A percentile compares a stretch with the other conserved stretches of the same genome.
These are phyloP conservation scores for Microchirus variegatus DNA, from an alignment of 2,797 vertebrate genomes.

Conservation along the genomic window DNA sequence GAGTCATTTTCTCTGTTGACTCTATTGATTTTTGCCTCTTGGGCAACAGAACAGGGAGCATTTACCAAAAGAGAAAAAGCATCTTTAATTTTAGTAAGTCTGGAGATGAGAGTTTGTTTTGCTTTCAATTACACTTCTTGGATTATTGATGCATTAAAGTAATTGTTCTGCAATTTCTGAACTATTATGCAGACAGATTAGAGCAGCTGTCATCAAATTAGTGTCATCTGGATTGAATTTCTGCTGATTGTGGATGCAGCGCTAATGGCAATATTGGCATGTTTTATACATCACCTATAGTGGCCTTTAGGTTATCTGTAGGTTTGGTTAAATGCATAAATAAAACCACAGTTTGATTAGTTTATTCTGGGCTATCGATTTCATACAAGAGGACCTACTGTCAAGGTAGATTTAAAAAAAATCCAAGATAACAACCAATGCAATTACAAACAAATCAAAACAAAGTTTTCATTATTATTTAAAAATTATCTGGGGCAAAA, in stretches of 20 bases:
- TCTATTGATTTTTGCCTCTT: slow-evolving; percentile 5
- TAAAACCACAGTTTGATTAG: no score
- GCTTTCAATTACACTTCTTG: slow-evolving; percentile 5
- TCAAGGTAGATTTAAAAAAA: no score
- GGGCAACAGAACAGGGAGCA: not conserved
- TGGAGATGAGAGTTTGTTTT: slow-evolving; percentile 9
- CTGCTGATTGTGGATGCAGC: not conserved
- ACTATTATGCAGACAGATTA: slow-evolving; percentile 12
- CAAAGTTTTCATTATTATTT: no score
- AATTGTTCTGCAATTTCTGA: slow-evolving; percentile 6
- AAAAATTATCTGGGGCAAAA: no score
- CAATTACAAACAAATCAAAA: no score
- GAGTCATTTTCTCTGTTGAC: slow-evolving; percentile 13
- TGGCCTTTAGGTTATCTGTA: no score
- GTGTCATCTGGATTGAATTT: not conserved
- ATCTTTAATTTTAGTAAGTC: slow-evolving; percentile 15
- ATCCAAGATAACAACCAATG: no score
- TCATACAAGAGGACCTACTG: no score
- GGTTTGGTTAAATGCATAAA: no score
- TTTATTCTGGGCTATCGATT: no score
- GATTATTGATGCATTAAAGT: slow-evolving; percentile 32
- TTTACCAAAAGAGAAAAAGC: not conserved
- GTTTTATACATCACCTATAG: no score
- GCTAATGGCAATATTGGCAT: not conserved
- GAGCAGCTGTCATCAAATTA: not conserved